Evolutionary conservation across 2,797 vertebrate genomes (phyloP), one percentile per base, ranked within the genome.

Genomic region (Sciurus carolinensis): DNA sequence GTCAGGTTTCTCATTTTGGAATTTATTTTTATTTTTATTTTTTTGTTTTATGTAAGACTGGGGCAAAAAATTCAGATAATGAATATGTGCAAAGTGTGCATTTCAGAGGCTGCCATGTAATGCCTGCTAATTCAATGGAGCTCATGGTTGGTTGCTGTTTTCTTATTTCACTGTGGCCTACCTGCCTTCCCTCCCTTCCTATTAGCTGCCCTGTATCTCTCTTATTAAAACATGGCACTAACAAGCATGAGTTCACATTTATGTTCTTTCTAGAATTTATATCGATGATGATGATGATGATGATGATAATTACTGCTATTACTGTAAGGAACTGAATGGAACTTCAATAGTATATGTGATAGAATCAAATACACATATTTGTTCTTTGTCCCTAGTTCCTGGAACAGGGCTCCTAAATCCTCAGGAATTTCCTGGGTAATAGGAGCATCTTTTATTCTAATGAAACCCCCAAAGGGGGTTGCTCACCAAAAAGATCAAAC

Each of bases 301-400:
- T 57, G 54, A 57, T 47, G 44, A 2, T 71, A 17, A 22, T 52
- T 28, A 28, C 13, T 50, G 2, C 66, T 59, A 52, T 42, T 15
- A 52, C 22, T 6, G n/a, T 36, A 67, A 36, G 7, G 39, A 83
- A 30, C 36, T 75, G 69, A 33, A 9, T 15, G 50, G 47, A 36
- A 8, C 50, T 24, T 14, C 24, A 20, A 50, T 26, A 11, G 15
- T 22, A 8, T 28, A 7, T 64, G 52, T 0, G 14, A 33, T 50
- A 54, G 26, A 71, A 57, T 44, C 17, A 87, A 47, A 59, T 30
- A 80, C 59, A 20, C 20, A 0, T 62, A 54, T 59, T 57, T 12
- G 10, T 86, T 59, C 50, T 66, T 92, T 87, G 83, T 69, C 24
- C 44, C 33, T 91, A 26, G 17, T 73, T 75, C 26, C 54, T 64